Percentiles rank a stretch among this genome's conserved stretches.
phyloP scores from a whole-genome alignment of 2,888 invertebrate genomes.

The Lasioglossum lativentre region DNA sequence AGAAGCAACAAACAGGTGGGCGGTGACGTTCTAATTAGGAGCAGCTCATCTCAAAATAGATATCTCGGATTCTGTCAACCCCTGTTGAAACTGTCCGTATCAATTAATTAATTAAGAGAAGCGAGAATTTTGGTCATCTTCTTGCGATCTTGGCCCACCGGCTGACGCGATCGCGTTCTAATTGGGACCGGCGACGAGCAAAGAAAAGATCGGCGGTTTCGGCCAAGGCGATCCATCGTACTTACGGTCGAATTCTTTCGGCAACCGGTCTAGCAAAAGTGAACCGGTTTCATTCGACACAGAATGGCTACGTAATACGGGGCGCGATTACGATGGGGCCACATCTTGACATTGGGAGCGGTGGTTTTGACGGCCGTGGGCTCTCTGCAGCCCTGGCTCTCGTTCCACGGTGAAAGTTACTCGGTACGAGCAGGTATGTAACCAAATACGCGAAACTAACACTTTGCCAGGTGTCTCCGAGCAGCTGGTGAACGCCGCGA shows the following conservation, averaged over 20 bases:
- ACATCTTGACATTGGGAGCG: constrained; percentile 76
- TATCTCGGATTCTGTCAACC: no score
- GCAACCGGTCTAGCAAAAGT: constrained; percentile 62
- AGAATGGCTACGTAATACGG: constrained; percentile 63
- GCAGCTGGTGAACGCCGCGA: background rate
- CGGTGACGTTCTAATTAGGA: no score
- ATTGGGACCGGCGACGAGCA: constrained; percentile 21
- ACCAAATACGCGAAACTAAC: constrained; percentile 24
- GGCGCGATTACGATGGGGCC: constrained; percentile 69
- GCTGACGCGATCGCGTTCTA: constrained; percentile 16
- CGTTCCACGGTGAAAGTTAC: constrained; percentile 74
- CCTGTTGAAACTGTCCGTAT: no score
- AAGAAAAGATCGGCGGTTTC: constrained; percentile 22
- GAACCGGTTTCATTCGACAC: constrained; percentile 61
- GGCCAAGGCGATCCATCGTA: constrained; percentile 45
- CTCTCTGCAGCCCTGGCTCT: constrained; percentile 38
- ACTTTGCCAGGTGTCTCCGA: background rate
- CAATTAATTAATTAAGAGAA: background rate
- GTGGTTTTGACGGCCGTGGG: constrained; percentile 67
- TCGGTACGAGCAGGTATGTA: constrained; percentile 70
- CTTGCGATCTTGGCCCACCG: no score
- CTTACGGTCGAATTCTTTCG: constrained; percentile 49
- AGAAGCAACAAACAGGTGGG: no score
- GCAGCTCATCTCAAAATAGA: no score
- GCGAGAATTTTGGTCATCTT: background rate